Evolutionary conservation across 2,888 invertebrate genomes (phyloP), one percentile per base, ranked within the genome.

Genomic region (Drosophila anomalata): DNA sequence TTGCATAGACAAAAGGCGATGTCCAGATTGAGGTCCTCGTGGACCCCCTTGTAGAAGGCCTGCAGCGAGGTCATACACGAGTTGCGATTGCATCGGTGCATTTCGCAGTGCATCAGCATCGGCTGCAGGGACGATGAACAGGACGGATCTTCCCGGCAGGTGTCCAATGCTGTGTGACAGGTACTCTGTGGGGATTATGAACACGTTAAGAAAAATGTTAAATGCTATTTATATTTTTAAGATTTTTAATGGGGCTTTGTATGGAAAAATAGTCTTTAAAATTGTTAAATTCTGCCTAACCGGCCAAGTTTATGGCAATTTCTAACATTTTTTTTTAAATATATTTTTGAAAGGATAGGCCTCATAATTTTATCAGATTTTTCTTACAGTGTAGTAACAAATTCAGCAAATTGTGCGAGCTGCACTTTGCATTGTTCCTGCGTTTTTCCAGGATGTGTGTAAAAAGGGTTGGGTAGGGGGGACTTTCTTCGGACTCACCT

Each of bases 1-100:
- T 96, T 97, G 97, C 97, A 97, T 70, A 97, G 94, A 91, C 97
- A 97, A 92, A 97, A 97, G 79, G 97, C 97, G 84, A 97, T 96
- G 92, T 97, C 97, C 76, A 97, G 94, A 90, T 96, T 97, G 94
- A 96, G 95, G 80, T 95, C 95, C 77, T 96, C 95, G 61, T 95
- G 95, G 20, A 95, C 95, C 87, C 95, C 95, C 91, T 96, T 94
- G 92, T 97, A 97, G 92, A 97, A 97, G 60, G 95, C 94, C 90
- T 97, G 95, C 83, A 97, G 92, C 55, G 97, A 96, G 75, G 95
- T 94, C 97, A 97, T 97, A 92, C 97, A 97, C 67, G 96, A 95
- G 89, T 96, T 96, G 74, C 96, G 93, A 90, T 96, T 95, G 92
- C 97, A 97, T 78, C 95, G 93, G 79, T 94, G 93, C 85, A 93